Evolutionary conservation across 2,113 vertebrate species (phyloP).

Genomic region (Phylloscopus trochiloides): DNA sequence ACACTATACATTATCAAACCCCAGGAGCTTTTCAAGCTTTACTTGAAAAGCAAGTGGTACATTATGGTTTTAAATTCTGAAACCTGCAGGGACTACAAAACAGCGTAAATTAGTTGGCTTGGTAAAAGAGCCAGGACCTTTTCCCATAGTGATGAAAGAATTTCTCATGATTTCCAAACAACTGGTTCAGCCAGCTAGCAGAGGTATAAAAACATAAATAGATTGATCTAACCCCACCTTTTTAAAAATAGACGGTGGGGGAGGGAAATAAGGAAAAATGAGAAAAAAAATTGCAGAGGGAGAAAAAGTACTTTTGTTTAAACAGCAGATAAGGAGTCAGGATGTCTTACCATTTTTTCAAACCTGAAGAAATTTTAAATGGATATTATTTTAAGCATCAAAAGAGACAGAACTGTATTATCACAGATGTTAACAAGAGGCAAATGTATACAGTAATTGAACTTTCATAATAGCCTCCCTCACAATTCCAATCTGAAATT

Average conservation of each 20-base stretch:
- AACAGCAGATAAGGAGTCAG: not conserved
- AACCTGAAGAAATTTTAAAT: not conserved
- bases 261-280: not conserved
- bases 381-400: not conserved
- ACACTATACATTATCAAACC: conserved; percentile 4
- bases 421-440: not conserved
- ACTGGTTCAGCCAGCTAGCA: not conserved
- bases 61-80: conserved; percentile 38
- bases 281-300: rapidly evolving
- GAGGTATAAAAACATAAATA: not conserved
- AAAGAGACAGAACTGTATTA: not conserved
- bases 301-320: not conserved
- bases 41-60: conserved; percentile 26
- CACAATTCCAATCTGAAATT: not conserved
- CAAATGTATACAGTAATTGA: not conserved
- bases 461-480: not conserved
- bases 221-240: not conserved
- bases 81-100: not conserved
- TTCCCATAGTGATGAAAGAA: not conserved
- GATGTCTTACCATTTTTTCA: not conserved
- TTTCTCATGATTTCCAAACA: conserved; percentile 7
- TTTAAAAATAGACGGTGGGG: not conserved
- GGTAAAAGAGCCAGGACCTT: not conserved
- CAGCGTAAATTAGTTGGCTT: conserved; percentile 34
- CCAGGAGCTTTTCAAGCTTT: not conserved